Evolutionary conservation across 2,113 vertebrate genomes (phyloP).

Genomic region (Stomatorhinus ivindoensis): DNA sequence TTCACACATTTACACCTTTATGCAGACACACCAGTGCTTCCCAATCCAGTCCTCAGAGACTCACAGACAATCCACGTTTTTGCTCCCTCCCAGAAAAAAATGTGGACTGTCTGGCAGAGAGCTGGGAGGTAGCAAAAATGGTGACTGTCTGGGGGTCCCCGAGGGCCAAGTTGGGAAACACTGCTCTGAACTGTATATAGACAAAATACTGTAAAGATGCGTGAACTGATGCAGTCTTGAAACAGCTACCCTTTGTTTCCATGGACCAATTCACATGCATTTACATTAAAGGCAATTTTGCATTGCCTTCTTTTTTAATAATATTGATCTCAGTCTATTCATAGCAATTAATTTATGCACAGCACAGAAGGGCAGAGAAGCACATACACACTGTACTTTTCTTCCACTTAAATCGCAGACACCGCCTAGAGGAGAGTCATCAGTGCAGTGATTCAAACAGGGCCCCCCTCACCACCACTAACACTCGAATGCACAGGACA

Average conservation of each 20-base stretch:
- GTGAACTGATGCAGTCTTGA: background rate
- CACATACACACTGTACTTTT: background rate
- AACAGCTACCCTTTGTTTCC: background rate
- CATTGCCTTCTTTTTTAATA: background rate
- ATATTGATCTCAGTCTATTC: background rate
- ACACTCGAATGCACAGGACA: slow-evolving; percentile 11
- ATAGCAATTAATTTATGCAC: background rate
- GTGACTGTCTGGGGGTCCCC: background rate
- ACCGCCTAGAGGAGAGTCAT: slow-evolving; percentile 65
- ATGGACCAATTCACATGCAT: background rate
- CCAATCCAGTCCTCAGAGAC: background rate
- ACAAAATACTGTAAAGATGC: background rate
- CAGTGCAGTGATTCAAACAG: slow-evolving; percentile 68
- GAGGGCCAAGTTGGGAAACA: background rate
- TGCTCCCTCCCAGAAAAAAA: background rate
- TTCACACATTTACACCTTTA: background rate
- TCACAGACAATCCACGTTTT: background rate
- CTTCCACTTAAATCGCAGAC: background rate
- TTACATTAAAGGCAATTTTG: background rate
- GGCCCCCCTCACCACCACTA: background rate
- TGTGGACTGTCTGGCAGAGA: background rate
- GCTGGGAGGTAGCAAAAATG: background rate
- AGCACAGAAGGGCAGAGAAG: background rate
- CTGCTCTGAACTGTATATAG: background rate
- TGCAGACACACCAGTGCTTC: background rate